Base-by-base conservation (phyloP, 2,113 vertebrate genomes). In the Alouatta palliata region DNA sequence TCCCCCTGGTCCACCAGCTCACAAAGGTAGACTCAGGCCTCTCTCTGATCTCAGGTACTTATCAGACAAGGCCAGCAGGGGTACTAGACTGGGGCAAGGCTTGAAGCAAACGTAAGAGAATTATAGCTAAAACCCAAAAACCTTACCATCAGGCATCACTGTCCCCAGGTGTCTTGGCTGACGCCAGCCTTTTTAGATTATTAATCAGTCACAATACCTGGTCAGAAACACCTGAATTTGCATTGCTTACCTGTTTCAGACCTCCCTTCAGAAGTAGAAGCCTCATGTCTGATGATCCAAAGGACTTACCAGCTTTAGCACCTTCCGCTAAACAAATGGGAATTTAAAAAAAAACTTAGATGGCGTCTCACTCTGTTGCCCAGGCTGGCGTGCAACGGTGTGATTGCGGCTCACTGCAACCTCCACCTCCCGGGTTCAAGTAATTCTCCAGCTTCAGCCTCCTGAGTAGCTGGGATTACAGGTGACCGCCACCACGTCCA, bases 351-450 rank as follows among this genome's bases (percentile, higher is more conserved):
- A 52, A 52, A 52, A 52, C 52, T 52, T 19, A 61, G 25, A 2
- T 4, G 25, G 27, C 5, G 27, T 64, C 27, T 64, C 12, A 0
- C 27, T 64, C 27, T 64, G 27, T 64, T 0, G 1, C 11, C 2
- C 2, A 30, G 61, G 27, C 61, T 64, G 61, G 61, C 30, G 61
- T 64, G 27, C 61, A 64, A 13, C 30, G 11, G 11, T 27, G 25
- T 5, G 0, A 27, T 64, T 4, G 27, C 5, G 2, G 61, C 27
- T 64, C 61, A 64, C 61, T 30, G 61, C 61, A 64, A 64, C 27
- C 61, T 30, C 27, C 2, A 2, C 61, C 27, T 64, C 27, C 30
- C 0, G 0, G 27, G 11, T 64, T 64, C 27, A 64, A 64, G 5
- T 27, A 30, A 64, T 64, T 64, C 61, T 64, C 61, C 61, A 30